phyloP scores from a whole-genome alignment of 2,888 invertebrate genomes.

The Eumacrocentrus americanus region DNA sequence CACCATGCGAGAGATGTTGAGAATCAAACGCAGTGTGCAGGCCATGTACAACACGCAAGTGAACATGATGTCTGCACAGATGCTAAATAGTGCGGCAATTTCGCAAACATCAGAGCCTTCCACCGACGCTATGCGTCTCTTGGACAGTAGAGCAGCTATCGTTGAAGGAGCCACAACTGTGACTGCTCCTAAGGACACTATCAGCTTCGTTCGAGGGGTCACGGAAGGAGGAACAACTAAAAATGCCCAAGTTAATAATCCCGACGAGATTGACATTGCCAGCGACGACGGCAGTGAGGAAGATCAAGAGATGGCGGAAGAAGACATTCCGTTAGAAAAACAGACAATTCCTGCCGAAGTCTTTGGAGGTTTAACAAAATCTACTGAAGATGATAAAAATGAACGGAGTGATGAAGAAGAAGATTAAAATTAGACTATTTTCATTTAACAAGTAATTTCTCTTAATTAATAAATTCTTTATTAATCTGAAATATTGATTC shows the following conservation, averaged over 20 bases:
- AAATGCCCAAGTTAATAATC: slow-evolving; percentile 75
- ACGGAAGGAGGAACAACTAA: slow-evolving; percentile 77
- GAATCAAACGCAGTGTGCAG: slow-evolving; percentile 96
- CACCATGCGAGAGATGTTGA: slow-evolving; percentile 97
- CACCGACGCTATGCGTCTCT: slow-evolving; percentile 85
- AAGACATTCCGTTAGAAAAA: slow-evolving; percentile 80
- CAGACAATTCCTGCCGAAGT: slow-evolving; percentile 88
- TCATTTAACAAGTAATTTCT: too few species aligned
- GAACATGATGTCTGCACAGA: slow-evolving; percentile 99
- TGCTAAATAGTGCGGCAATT: slow-evolving; percentile 79
- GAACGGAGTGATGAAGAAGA: too few species aligned
- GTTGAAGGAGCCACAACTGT: slow-evolving; percentile 36
- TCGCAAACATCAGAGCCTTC: slow-evolving; percentile 75
- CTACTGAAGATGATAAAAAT: slow-evolving; percentile 44
- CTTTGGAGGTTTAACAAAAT: slow-evolving; percentile 78
- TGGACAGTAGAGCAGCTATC: slow-evolving; percentile 80
- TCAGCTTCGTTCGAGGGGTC: slow-evolving; percentile 87
- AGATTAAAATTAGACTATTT: too few species aligned
- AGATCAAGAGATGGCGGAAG: slow-evolving; percentile 65
- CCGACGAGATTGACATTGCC: slow-evolving; percentile 85
- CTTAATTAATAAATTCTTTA: too few species aligned
- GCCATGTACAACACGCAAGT: slow-evolving; percentile 97
- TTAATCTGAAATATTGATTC: too few species aligned
- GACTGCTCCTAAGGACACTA: slow-evolving; percentile 64
- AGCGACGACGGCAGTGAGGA: slow-evolving; percentile 66